Percentiles rank a stretch among this genome's conserved stretches.
These are phyloP conservation scores for Limanda limanda DNA, from an alignment of 2,113 vertebrate species.

Conservation along the genomic window DNA sequence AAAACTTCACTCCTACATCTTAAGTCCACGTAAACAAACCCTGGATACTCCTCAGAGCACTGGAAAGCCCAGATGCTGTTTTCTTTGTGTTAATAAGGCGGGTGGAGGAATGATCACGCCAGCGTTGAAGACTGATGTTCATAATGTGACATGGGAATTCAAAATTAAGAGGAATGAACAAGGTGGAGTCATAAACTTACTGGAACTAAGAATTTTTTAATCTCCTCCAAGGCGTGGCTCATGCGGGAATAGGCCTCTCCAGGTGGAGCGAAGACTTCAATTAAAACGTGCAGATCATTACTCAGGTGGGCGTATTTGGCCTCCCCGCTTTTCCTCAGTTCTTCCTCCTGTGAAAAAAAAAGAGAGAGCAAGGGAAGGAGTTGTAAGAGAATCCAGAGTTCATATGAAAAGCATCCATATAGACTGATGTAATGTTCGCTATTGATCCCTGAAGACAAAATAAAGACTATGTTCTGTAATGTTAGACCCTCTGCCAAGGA, in stretches of 20 bases:
- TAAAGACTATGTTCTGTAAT: too few species aligned
- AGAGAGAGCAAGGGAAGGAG: slow-evolving; percentile 25
- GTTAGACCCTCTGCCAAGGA: too few species aligned
- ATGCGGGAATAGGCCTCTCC: slow-evolving; percentile 99
- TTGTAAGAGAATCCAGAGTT: background rate
- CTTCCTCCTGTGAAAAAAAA: slow-evolving; percentile 91
- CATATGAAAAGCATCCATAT: background rate
- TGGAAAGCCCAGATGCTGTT: slow-evolving; percentile 8
- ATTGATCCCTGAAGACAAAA: too few species aligned
- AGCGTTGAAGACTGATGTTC: slow-evolving; percentile 20
- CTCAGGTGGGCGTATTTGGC: slow-evolving; percentile 96
- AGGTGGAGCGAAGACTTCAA: slow-evolving; percentile 99
- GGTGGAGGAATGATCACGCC: slow-evolving; percentile 38
- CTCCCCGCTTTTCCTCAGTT: slow-evolving; percentile 96
- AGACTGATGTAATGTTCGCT: background rate
- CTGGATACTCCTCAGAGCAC: slow-evolving; percentile 1
- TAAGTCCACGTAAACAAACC: slow-evolving; percentile 35
- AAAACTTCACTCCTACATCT: slow-evolving; percentile 25
- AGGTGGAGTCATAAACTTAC: slow-evolving; percentile 85
- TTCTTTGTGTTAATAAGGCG: slow-evolving; percentile 41
- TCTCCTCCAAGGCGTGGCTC: slow-evolving; percentile 99
- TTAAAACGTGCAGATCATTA: slow-evolving; percentile 98
- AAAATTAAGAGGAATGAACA: slow-evolving; percentile 35
- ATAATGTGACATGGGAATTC: background rate
- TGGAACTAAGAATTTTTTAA: slow-evolving; percentile 99